Percentiles rank a stretch among this genome's conserved stretches.
These are phyloP conservation scores for Papilio elwesi DNA, from an alignment of 2,888 invertebrate genomes.

Conservation along the genomic window DNA sequence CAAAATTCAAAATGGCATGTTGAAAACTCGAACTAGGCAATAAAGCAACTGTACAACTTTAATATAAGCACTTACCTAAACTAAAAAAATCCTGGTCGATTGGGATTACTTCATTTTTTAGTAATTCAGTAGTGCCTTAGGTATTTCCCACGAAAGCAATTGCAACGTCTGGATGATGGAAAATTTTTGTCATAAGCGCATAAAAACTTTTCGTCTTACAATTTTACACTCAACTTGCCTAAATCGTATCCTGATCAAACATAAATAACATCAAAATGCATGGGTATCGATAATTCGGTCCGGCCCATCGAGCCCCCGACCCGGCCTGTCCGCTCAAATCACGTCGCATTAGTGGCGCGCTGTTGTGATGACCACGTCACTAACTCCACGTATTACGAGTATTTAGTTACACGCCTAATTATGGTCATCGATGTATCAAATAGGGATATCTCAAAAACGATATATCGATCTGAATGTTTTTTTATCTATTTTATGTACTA, in stretches of 20 bases:
- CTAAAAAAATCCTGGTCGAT: too few relatives aligned
- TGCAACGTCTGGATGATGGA: not conserved
- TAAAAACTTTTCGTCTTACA: not conserved
- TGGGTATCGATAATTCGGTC: conserved; percentile 53
- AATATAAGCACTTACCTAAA: too few relatives aligned
- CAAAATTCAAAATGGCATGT: too few relatives aligned
- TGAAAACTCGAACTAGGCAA: too few relatives aligned
- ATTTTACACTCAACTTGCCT: conserved; percentile 1
- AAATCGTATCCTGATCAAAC: conserved; percentile 21
- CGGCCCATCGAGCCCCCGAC: conserved; percentile 48
- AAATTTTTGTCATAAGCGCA: not conserved
- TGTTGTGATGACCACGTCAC: conserved; percentile 71
- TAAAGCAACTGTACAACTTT: too few relatives aligned
- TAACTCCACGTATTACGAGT: conserved; percentile 65
- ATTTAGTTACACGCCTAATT: conserved; percentile 60
- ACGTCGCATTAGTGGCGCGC: conserved; percentile 61
- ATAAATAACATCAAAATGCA: conserved; percentile 46
- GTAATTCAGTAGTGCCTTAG: too few relatives aligned
- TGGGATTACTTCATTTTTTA: too few relatives aligned
- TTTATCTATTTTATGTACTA: too few relatives aligned
- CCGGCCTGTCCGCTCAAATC: conserved; percentile 59
- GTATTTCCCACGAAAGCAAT: too few relatives aligned
- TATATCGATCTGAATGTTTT: not conserved
- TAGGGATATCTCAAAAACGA: conserved; percentile 20
- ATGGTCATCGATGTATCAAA: conserved; percentile 31